A percentile compares a stretch with the other conserved stretches of the same genome.
Evolutionary conservation across 2,113 vertebrate genomes (phyloP).

Genomic region (Muntiacus reevesi): DNA sequence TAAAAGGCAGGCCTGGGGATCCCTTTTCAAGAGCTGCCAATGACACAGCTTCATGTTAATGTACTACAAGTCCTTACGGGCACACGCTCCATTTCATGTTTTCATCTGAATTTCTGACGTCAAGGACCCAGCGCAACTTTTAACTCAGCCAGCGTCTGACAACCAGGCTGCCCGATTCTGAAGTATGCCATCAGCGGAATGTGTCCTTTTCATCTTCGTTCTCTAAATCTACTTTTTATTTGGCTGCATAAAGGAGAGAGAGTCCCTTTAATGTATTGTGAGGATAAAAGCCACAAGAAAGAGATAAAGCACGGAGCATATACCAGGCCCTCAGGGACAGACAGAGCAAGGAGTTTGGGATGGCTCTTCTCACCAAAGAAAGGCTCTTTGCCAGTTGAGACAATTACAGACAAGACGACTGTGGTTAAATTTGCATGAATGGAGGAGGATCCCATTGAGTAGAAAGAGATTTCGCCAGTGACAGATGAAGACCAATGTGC

Average conservation of each 20-base stretch:
- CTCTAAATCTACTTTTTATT: slow-evolving; percentile 69
- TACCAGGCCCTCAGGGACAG: slow-evolving; percentile 35
- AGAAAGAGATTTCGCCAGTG: slow-evolving; percentile 27
- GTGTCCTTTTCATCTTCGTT: slow-evolving; percentile 53
- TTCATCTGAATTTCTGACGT: slow-evolving; percentile 54
- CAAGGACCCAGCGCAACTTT: slow-evolving; percentile 40
- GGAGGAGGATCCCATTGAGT: slow-evolving; percentile 34
- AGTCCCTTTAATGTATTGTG: slow-evolving; percentile 64
- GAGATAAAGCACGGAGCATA: slow-evolving; percentile 48
- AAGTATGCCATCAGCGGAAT: background rate
- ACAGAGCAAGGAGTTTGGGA: background rate
- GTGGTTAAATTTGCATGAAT: slow-evolving; percentile 61
- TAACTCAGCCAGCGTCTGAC: slow-evolving; percentile 52
- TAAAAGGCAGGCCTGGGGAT: slow-evolving; percentile 47
- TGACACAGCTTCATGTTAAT: slow-evolving; percentile 26
- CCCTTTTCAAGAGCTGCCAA: slow-evolving; percentile 48
- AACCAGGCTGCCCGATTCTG: slow-evolving; percentile 14
- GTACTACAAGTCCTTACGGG: slow-evolving; percentile 42
- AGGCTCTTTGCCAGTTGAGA: slow-evolving; percentile 55
- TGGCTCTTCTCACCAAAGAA: slow-evolving; percentile 42
- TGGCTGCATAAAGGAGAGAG: slow-evolving; percentile 55
- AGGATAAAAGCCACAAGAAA: slow-evolving; percentile 67
- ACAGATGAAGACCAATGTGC: slow-evolving; percentile 38
- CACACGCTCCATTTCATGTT: slow-evolving; percentile 15
- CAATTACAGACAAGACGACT: slow-evolving; percentile 67